Evolutionary conservation across 2,797 vertebrate species (phyloP), one percentile per base, ranked within the genome.

Genomic region (Leptodactylus fallax): DNA sequence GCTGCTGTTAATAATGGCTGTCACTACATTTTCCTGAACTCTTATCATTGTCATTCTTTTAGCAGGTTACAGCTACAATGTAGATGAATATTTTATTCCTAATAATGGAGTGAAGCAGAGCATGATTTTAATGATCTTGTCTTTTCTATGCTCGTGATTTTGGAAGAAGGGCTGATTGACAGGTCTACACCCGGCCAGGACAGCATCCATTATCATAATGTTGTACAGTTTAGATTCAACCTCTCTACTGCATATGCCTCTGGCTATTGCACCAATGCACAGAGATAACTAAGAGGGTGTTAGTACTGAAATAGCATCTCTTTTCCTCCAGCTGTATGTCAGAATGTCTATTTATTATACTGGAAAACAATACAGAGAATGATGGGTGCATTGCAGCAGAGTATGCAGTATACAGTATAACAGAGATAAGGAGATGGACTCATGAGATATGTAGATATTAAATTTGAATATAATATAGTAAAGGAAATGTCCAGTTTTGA

Each of bases 131-230:
- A 87, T 78, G 60, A 56, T 87, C 71, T 67, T n/a, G n/a, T 71
- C 65, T 17, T 17, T 71, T 76, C 58, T 82, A 47, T 76, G 36
- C 47, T 56, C 12, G 49, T 45, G 69, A 56, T 78, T 85, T 79
- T 63, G 17, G 61, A 36, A 27, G 72, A 69, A n/a, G 58, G 14
- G 14, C 19, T 87, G 86, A 87, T 77, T 87, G 86, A 83, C 86
- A 83, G 80, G 51, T 83, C 55, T 65, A 25, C 58, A 25, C 60
- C 60, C 27, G 19, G 80, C 80, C 58, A 19, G 77, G 86, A 78
- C 69, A 56, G 58, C 49, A 65, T 53, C 58, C 47, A 87, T 87
- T 83, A 87, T 83, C 79, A 83, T 87, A 87, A 83, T 87, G 55
- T 61, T 81, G 78, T 87, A 72, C 55, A 72, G 65, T 87, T 87